phyloP scores from a whole-genome alignment of 1,140 invertebrate species.

The Cyphomyrmex costatus region DNA sequence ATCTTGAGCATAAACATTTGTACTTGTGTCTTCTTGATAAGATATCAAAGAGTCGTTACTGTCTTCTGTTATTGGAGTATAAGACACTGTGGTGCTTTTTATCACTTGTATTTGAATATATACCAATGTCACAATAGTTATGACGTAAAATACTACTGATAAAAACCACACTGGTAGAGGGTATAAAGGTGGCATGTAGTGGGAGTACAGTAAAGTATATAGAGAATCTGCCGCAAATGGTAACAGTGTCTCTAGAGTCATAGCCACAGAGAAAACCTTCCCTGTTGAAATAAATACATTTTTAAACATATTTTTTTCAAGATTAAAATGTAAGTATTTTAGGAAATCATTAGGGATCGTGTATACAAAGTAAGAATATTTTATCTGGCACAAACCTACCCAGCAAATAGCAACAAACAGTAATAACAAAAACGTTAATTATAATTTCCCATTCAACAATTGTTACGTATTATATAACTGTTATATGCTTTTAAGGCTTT shows the following conservation, averaged over 20 bases:
- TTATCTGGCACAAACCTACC: too few relatives aligned
- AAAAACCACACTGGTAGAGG: conserved; percentile 83
- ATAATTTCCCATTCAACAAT: too few relatives aligned
- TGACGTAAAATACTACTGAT: conserved; percentile 72
- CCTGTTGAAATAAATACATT: conserved; percentile 79
- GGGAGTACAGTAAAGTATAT: conserved; percentile 88
- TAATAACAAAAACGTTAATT: too few relatives aligned
- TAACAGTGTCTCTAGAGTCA: conserved; percentile 88
- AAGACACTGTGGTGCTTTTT: conserved; percentile 36
- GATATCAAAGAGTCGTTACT: conserved; percentile 37
- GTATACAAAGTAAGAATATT: not conserved
- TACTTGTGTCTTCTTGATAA: not conserved
- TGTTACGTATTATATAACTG: too few relatives aligned
- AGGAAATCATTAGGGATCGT: not conserved
- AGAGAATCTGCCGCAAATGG: conserved; percentile 88
- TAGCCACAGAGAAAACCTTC: conserved; percentile 89
- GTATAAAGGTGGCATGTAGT: conserved; percentile 80
- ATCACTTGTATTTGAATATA: conserved; percentile 67
- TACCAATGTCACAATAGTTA: conserved; percentile 76
- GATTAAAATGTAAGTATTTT: not conserved
- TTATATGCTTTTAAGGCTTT: too few relatives aligned
- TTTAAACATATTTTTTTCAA: conserved; percentile 6
- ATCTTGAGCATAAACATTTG: not conserved
- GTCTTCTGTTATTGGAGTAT: conserved; percentile 25
- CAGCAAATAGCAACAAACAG: too few relatives aligned